Evolutionary conservation across 2,113 vertebrate species (phyloP), one percentile per base, ranked within the genome.

Genomic region (Macaca nemestrina): DNA sequence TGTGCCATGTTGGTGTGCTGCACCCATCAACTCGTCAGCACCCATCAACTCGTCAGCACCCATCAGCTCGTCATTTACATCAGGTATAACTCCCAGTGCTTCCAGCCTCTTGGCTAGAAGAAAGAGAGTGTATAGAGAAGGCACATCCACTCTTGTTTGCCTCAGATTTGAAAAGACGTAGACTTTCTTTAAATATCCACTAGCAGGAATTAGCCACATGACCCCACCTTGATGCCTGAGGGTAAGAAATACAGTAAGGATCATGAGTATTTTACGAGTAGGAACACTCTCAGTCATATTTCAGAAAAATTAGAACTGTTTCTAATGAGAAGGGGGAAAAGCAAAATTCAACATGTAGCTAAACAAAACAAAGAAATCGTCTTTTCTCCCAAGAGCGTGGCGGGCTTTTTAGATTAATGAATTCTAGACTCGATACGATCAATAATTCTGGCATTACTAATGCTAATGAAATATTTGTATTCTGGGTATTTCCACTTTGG

Each of bases 341-440:
- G 80, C 10, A 73, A 97, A 90, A 40, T 85, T 88, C 72, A 84
- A 84, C 27, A 3, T 50, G 0, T 20, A 73, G 12, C 30, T 93
- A 85, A 92, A 68, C n/a, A 81, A 89, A 94, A 81, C 16, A n/a
- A 73, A 95, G 38, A 84, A 90, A 92, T 35, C 6, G 14, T 61
- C 17, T 10, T 70, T 90, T 73, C 13, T 72, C 20, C 30, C 22
- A 68, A 88, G 13, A 93, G 30, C 16, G 0, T 61, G 16, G 16
- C 59, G 6, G 18, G 7, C 8, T 93, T 96, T 93, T 27, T 30
- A 55, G 12, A 80, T 97, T 80, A 48, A 78, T 50, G 11, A 79
- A 38, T 86, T 97, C 7, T 93, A 79, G 50, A 86, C n/a, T 81
- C 30, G 59, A 18, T 90, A 68, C 45, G 70, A 80, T 75, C 59